Evolutionary conservation across 2,888 invertebrate genomes (phyloP).

Genomic region (Cecidostiba fungosa): DNA sequence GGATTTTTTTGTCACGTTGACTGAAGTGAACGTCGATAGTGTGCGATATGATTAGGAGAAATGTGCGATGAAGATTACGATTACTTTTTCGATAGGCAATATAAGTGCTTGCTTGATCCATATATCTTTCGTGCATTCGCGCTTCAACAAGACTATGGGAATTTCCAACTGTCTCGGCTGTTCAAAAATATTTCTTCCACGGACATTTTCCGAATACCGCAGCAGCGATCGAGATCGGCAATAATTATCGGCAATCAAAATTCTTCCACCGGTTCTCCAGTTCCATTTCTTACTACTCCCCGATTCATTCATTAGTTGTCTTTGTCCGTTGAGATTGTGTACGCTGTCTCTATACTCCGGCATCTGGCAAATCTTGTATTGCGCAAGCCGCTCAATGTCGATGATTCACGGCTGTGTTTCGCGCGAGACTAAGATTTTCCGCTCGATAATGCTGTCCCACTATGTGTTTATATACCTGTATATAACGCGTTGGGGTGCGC

Average conservation of each 20-base stretch:
- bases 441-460: background rate
- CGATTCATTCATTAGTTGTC: constrained; percentile 15
- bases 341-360: background rate
- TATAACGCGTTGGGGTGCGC: background rate
- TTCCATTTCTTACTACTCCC: background rate
- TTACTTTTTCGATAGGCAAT: background rate
- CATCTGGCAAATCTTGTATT: constrained; percentile 20
- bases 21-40: background rate
- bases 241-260: background rate
- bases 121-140: background rate
- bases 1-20: background rate
- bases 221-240: background rate
- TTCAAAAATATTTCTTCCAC: background rate
- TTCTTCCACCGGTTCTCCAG: background rate
- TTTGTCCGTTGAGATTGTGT: background rate
- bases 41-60: background rate
- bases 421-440: constrained; percentile 1
- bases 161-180: background rate
- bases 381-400: constrained; percentile 1
- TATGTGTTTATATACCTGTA: background rate
- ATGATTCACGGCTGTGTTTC: constrained; percentile 15
- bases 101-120: background rate
- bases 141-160: too few relatives aligned
- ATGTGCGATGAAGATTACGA: background rate
- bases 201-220: background rate